These are phyloP conservation scores for Scaptomyza tumidula DNA, from an alignment of 2,888 invertebrate species.

Conservation along the genomic window DNA sequence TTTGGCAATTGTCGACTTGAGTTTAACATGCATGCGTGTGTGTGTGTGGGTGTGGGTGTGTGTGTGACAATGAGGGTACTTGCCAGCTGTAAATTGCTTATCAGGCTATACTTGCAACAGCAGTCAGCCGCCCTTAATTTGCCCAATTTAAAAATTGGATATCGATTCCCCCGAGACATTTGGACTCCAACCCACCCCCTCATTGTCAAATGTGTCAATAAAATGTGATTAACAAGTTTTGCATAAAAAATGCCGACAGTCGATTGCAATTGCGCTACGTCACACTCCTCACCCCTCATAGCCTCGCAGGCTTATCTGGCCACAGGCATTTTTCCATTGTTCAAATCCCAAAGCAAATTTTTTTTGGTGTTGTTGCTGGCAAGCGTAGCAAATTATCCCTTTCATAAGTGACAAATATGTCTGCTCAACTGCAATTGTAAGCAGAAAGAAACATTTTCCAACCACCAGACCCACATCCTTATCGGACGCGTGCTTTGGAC, in stretches of 20 bases:
- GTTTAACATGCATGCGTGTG: conserved; percentile 32
- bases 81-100: conserved; percentile 71
- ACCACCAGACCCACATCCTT: conserved; percentile 45
- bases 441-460: conserved; percentile 10
- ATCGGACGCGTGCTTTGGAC: conserved; percentile 55
- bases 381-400: conserved; percentile 77
- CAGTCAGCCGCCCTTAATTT: conserved; percentile 78
- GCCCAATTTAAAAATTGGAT: conserved; percentile 79
- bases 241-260: conserved; percentile 76
- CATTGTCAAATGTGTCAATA: conserved; percentile 67
- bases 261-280: conserved; percentile 55
- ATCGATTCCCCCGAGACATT: conserved; percentile 72
- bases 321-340: conserved; percentile 57
- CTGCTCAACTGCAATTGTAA: conserved; percentile 41
- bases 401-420: conserved; percentile 78
- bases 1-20: conserved; percentile 75
- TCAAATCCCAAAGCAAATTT: conserved; percentile 40
- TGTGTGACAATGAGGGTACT: conserved; percentile 51
- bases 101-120: conserved; percentile 55
- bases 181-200: background rate
- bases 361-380: conserved; percentile 36
- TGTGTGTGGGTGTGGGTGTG: conserved; percentile 33
- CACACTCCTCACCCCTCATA: conserved; percentile 9
- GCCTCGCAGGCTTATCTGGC: conserved; percentile 16
- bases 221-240: conserved; percentile 80